These are phyloP conservation scores for Drosophila neonasuta DNA, from an alignment of 2,888 invertebrate genomes.

Conservation along the genomic window DNA sequence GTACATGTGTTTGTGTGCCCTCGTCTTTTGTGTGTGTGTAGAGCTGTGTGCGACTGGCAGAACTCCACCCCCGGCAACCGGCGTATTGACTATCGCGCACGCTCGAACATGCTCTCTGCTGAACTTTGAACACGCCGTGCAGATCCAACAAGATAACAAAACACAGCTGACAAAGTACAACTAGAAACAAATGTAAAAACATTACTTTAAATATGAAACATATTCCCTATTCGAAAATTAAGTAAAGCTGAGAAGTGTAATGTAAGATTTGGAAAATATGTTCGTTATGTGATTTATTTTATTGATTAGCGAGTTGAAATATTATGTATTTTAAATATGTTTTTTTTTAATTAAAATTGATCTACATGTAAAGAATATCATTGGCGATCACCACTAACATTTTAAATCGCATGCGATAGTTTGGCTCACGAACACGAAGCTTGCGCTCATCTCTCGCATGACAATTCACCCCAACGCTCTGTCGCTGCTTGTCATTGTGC, in stretches of 20 bases:
- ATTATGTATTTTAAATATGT: no score
- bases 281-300: not conserved
- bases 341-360: no score
- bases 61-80: constrained; percentile 73
- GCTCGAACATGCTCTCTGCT: constrained; percentile 48
- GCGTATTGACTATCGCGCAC: constrained; percentile 68
- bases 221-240: not conserved
- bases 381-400: not conserved
- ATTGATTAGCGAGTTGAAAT: not conserved
- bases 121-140: not conserved
- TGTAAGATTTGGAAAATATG: no score
- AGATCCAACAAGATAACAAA: constrained; percentile 31
- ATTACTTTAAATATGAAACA: not conserved
- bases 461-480: constrained; percentile 39
- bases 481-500: constrained; percentile 3
- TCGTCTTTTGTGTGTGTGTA: not conserved
- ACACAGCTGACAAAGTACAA: not conserved
- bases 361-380: not conserved
- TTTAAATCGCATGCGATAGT: not conserved
- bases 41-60: constrained; percentile 28
- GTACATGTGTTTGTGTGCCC: constrained; percentile 37
- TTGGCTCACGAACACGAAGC: constrained; percentile 34
- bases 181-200: constrained; percentile 5
- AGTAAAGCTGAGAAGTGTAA: not conserved
- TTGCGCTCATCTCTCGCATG: constrained; percentile 33